Evolutionary conservation across 2,113 vertebrate genomes (phyloP), one percentile per base, ranked within the genome.

Genomic region (Cyanoliseus patagonus): DNA sequence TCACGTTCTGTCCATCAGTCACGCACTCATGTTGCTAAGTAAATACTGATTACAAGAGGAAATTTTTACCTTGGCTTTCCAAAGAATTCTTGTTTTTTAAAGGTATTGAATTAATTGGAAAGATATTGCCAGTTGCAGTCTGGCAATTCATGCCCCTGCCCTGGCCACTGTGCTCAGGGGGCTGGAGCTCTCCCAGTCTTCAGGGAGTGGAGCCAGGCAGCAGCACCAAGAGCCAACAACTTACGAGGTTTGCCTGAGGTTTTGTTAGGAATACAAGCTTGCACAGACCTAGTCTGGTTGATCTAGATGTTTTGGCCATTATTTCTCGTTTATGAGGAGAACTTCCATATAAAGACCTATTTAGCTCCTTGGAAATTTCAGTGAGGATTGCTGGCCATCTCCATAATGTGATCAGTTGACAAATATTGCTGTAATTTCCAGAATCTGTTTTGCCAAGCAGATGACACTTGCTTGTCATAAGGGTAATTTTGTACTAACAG

Each of bases 271-370:
- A 94, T 39, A 41, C 42, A 62, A 49, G 28, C 6, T 79, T 80
- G 28, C 3, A 4, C 18, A 49, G 39, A 69, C 13, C 39, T 80
- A n/a, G 86, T 73, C 22, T 53, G 15, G 12, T 17, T 28, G 41
- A 49, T 49, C 12, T 37, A 47, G 33, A 35, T 3, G 11, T 62
- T 83, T 70, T 9, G 30, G 41, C 37, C 68, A 39, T 31, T 74
- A 25, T 67, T 81, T 77, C 25, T 25, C 62, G 61, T 74, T 88
- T 66, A 46, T 67, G 31, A 37, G 49, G 28, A 80, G 66, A 90
- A 53, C 46, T 74, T 88, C 49, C 1, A 1, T 0, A 0, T 70
- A 22, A 80, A 66, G 39, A 6, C 33, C 68, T 83, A 44, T 57
- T 66, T 83, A 94, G 30, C 33, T 78, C 22, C 33, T 5, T 37